Percentiles rank a stretch among this genome's conserved stretches.
Conservation (phyloP, 2,113 vertebrate species). For the Gambusia holbrooki region DNA sequence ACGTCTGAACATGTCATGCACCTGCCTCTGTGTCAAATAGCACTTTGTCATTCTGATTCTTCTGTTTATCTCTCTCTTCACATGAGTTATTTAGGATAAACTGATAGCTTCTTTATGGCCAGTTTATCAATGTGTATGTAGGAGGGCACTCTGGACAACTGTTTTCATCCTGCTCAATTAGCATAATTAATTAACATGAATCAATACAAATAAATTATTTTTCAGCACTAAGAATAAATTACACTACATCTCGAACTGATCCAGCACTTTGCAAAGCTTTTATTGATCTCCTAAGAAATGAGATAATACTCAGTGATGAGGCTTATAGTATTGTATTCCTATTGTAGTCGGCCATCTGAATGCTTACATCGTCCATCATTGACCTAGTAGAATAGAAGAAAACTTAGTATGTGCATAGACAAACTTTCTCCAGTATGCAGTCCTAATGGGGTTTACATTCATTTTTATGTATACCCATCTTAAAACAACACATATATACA, state of each 20-base stretch:
- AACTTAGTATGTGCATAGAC: conserved; percentile 12
- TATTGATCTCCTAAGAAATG: conserved; percentile 75
- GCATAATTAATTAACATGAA: conserved; percentile 88
- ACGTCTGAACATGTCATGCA: not conserved
- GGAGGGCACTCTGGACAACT: conserved; percentile 82
- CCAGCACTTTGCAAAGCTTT: conserved; percentile 43
- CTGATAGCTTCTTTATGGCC: conserved; percentile 77
- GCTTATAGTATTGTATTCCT: conserved; percentile 73
- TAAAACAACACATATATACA: too few relatives aligned
- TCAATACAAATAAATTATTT: conserved; percentile 84
- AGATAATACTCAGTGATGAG: conserved; percentile 68
- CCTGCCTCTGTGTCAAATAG: not conserved
- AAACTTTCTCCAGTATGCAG: not conserved
- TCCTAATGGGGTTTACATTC: not conserved
- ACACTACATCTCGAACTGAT: conserved; percentile 68
- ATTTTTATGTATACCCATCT: not conserved
- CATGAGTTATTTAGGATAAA: conserved; percentile 79
- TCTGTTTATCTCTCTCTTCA: conserved; percentile 20
- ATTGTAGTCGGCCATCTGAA: conserved; percentile 58
- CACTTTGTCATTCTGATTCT: not conserved
- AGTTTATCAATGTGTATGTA: conserved; percentile 70
- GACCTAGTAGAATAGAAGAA: conserved; percentile 40
- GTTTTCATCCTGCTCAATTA: conserved; percentile 87
- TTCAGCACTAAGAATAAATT: conserved; percentile 86
- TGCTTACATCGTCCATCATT: conserved; percentile 60